These are phyloP conservation scores for Saturnia pavonia DNA, from an alignment of 2,888 invertebrate species.

Conservation along the genomic window DNA sequence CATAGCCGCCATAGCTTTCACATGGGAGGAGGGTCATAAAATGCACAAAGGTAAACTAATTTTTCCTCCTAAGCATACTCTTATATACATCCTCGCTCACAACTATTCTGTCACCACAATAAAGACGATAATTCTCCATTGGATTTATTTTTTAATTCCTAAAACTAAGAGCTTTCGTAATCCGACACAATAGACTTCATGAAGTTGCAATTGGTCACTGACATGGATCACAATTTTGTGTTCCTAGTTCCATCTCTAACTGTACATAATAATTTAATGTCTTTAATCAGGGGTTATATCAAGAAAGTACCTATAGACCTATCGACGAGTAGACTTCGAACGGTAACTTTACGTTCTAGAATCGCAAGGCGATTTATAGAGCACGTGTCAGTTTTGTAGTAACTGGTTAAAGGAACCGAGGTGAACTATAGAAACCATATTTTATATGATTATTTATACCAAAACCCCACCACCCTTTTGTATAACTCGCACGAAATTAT, in stretches of 20 bases:
- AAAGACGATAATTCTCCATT: neutral
- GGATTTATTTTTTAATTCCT: no score
- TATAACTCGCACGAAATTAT: neutral
- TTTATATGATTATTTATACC: neutral
- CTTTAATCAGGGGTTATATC: neutral
- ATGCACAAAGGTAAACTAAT: no score
- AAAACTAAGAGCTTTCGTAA: no score
- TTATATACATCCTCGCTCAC: no score
- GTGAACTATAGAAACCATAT: neutral
- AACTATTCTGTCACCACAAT: neutral
- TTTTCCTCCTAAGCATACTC: no score
- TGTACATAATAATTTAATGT: neutral
- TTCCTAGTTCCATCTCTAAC: neutral
- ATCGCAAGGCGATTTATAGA: neutral
- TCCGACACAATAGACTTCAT: neutral
- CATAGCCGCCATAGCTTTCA: no score
- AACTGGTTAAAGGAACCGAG: neutral
- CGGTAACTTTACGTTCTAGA: neutral
- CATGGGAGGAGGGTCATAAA: no score
- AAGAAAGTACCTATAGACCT: neutral
- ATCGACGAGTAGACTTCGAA: neutral
- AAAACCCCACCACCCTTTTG: neutral
- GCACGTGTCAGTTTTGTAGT: neutral
- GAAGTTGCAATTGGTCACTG: neutral
- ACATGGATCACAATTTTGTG: neutral